Conservation (phyloP, 2,888 invertebrate species). For the Platycheirus rosarum region DNA sequence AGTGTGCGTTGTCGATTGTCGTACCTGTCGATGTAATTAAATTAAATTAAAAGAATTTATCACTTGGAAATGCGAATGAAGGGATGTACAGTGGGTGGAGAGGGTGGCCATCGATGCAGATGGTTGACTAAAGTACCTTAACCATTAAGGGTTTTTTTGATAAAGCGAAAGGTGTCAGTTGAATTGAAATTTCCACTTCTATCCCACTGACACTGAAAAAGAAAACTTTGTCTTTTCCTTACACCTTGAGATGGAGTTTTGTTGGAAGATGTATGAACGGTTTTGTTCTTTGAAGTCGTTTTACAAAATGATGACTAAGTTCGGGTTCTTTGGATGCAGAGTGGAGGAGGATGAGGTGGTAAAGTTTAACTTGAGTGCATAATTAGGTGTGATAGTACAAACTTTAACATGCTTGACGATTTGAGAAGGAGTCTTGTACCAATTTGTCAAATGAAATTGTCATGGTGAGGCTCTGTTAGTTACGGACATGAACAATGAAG, state of each 20-base stretch:
- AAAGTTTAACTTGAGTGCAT: slow-evolving; percentile 4
- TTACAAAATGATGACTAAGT: slow-evolving; percentile 42
- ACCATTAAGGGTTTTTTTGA: slow-evolving; percentile 1
- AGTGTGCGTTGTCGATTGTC: slow-evolving; percentile 37
- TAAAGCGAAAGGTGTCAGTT: slow-evolving; percentile 36
- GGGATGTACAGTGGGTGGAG: not conserved
- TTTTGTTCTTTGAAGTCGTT: slow-evolving; percentile 33
- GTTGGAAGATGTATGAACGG: slow-evolving; percentile 9
- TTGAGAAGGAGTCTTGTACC: slow-evolving; percentile 2
- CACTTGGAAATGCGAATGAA: slow-evolving; percentile 52
- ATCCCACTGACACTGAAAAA: not conserved
- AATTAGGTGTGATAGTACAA: slow-evolving; percentile 45
- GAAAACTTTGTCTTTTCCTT: slow-evolving; percentile 55
- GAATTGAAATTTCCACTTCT: slow-evolving; percentile 49
- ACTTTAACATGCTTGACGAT: slow-evolving; percentile 10
- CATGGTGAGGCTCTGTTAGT: not conserved
- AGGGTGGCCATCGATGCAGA: not conserved
- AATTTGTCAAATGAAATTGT: not conserved
- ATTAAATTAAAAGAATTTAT: slow-evolving; percentile 72
- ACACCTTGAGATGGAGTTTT: slow-evolving; percentile 2
- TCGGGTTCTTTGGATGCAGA: not conserved
- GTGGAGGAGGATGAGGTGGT: not conserved
- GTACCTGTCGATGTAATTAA: slow-evolving; percentile 70
- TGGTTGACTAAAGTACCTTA: slow-evolving; percentile 1
- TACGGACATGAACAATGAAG: no score